A percentile compares a stretch with the other conserved stretches of the same genome.
These are phyloP conservation scores for Lepilemur ruficaudatus DNA, from an alignment of 2,797 vertebrate genomes.

Conservation along the genomic window DNA sequence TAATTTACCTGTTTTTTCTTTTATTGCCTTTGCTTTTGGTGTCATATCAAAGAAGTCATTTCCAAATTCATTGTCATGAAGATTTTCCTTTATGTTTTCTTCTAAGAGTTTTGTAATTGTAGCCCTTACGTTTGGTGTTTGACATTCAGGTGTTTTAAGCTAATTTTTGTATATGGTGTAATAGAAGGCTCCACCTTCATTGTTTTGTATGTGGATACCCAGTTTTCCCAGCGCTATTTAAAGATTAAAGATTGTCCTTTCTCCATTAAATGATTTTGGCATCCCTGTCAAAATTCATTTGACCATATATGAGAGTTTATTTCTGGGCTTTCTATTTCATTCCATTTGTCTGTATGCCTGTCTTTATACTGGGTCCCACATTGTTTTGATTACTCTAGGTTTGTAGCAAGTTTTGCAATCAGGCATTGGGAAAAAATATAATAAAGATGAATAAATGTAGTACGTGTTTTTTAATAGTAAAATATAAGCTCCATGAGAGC, in stretches of 20 bases:
- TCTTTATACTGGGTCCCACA: background rate
- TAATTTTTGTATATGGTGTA: background rate
- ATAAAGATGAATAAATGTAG: background rate
- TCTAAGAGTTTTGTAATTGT: background rate
- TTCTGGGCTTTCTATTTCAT: background rate
- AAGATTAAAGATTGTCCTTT: background rate
- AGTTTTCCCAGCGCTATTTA: background rate
- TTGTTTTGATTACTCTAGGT: background rate
- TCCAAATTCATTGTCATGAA: background rate
- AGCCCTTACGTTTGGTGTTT: background rate
- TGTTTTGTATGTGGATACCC: background rate
- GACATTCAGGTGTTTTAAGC: background rate
- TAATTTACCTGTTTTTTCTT: background rate
- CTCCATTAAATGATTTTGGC: background rate
- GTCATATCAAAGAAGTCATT: background rate
- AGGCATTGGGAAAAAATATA: background rate
- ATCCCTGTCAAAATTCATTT: background rate
- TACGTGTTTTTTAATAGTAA: background rate
- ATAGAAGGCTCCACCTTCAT: background rate
- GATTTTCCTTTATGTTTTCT: background rate
- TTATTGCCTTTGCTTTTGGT: background rate
- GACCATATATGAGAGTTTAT: background rate
- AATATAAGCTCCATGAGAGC: background rate
- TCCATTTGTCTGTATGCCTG: background rate
- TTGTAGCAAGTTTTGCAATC: background rate